Conservation (phyloP, 2,797 vertebrate species). For the Ptychadena robeensis region DNA sequence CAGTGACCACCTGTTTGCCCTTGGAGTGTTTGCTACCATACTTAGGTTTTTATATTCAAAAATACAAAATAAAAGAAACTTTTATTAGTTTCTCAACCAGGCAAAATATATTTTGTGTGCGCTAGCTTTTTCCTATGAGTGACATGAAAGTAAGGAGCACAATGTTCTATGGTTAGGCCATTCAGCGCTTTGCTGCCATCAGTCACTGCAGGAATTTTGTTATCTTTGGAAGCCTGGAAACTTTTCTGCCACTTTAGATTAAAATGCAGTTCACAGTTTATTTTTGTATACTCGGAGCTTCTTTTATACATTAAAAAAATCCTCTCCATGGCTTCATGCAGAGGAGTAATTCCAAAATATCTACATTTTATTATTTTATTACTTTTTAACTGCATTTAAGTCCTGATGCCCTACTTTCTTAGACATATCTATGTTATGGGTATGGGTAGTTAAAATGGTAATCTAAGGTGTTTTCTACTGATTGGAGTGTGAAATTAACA, state of each 20-base stretch:
- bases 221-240: slow-evolving; percentile 27
- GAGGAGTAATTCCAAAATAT: no score
- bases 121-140: not conserved
- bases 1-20: no score
- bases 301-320: not conserved
- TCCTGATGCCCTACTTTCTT: no score
- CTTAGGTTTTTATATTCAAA: no score
- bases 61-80: no score
- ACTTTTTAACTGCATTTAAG: no score
- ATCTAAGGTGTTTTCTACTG: no score
- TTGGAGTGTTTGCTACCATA: no score
- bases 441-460: no score
- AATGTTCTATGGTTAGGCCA: not conserved
- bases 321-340: not conserved
- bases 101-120: not conserved
- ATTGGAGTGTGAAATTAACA: no score
- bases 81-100: not conserved
- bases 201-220: slow-evolving; percentile 33
- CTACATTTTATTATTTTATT: no score
- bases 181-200: slow-evolving; percentile 22
- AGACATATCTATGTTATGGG: no score
- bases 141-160: not conserved
- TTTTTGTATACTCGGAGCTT: not conserved
- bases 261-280: slow-evolving; percentile 1
- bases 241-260: not conserved